Percentiles rank a stretch among this genome's conserved stretches.
phyloP scores from a whole-genome alignment of 2,797 vertebrate genomes.

The Mico argentatus region DNA sequence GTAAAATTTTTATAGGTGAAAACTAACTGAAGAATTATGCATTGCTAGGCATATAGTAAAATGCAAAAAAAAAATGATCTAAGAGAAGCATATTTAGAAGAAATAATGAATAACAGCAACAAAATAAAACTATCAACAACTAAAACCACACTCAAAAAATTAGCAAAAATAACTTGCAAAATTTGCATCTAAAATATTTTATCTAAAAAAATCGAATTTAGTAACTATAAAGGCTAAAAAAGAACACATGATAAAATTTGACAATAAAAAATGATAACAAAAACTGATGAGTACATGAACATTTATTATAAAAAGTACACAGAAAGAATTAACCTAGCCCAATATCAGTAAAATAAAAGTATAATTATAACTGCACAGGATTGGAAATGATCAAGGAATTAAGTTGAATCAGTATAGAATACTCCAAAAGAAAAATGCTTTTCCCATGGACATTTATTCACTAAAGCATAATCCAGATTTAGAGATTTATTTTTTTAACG shows the following conservation, averaged over 20 bases:
- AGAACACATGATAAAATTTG: not conserved
- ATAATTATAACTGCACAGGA: not conserved
- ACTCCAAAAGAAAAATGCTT: slow-evolving; percentile 5
- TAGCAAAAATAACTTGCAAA: slow-evolving; percentile 15
- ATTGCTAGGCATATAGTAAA: not conserved
- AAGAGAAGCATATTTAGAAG: not conserved
- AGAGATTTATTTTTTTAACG: not conserved
- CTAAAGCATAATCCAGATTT: not conserved
- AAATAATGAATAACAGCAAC: not conserved
- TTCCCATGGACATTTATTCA: not conserved
- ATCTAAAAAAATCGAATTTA: not conserved
- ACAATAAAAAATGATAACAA: not conserved
- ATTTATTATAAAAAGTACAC: not conserved
- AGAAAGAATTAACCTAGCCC: not conserved
- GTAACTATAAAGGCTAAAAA: not conserved
- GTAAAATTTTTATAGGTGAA: not conserved
- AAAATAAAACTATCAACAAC: not conserved
- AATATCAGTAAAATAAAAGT: slow-evolving; percentile 10
- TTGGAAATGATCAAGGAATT: slow-evolving; percentile 3
- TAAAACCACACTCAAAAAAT: not conserved
- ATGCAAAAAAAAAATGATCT: not conserved
- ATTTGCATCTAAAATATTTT: not conserved
- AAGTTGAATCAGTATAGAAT: not conserved
- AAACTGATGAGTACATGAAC: not conserved
- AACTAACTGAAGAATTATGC: not conserved